Conservation (phyloP, 1,140 invertebrate species). For the Trichomalopsis sarcophagae region DNA sequence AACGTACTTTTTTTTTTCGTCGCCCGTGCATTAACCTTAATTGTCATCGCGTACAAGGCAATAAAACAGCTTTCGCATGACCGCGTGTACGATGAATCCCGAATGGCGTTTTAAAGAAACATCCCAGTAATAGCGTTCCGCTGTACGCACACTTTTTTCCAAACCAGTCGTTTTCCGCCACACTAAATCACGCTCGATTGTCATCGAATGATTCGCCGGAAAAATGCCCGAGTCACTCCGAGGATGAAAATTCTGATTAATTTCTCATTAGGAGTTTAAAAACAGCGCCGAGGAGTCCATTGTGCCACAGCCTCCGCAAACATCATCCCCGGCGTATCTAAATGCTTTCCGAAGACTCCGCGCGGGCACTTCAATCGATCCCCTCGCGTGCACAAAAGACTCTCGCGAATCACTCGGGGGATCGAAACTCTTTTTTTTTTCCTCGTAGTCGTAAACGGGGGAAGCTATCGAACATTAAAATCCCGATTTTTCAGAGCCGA, state of each 20-base stretch:
- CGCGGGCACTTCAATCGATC: neutral
- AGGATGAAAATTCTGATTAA: conserved; percentile 1
- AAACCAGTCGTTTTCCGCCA: neutral
- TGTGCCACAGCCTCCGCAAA: neutral
- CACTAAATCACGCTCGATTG: neutral
- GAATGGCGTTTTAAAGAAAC: neutral
- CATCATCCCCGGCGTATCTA: neutral
- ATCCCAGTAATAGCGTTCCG: neutral
- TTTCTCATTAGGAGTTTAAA: neutral
- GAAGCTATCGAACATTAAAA: neutral
- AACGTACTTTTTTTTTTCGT: neutral
- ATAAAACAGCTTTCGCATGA: too few species aligned
- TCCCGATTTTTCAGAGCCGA: conserved; percentile 25
- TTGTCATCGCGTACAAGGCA: too few species aligned
- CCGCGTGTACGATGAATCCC: too few species aligned
- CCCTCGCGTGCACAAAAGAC: neutral
- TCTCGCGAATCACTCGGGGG: neutral
- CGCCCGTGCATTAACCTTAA: neutral
- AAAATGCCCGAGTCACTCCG: neutral
- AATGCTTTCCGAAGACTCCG: neutral
- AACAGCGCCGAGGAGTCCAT: neutral
- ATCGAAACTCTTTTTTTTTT: conserved; percentile 13
- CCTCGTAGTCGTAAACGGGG: neutral
- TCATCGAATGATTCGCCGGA: neutral
- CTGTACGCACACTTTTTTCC: neutral